Conservation (phyloP, 2,888 invertebrate genomes). For the Tetheella fluctuosa region DNA sequence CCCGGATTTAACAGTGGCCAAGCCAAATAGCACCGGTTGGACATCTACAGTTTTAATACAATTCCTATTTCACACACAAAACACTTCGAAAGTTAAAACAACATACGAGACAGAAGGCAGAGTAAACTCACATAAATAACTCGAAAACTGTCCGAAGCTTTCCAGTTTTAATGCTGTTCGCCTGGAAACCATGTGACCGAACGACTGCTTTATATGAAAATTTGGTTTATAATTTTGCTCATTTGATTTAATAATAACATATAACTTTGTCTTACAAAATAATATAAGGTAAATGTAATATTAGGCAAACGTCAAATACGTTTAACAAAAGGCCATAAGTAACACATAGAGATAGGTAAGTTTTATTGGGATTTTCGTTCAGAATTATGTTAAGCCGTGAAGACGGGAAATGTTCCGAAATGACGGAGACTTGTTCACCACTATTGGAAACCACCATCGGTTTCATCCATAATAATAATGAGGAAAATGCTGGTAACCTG, state of each 20-base stretch:
- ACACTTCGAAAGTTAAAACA: slow-evolving; percentile 8
- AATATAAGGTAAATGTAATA: too few relatives aligned
- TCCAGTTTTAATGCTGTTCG: slow-evolving; percentile 1
- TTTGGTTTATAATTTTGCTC: neutral
- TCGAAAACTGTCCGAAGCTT: neutral
- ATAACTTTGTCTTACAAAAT: too few relatives aligned
- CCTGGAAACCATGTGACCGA: slow-evolving; percentile 4
- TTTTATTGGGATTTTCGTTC: too few relatives aligned
- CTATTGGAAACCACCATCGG: too few relatives aligned
- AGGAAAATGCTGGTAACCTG: too few relatives aligned
- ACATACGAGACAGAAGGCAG: neutral
- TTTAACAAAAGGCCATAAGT: too few relatives aligned
- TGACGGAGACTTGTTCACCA: too few relatives aligned
- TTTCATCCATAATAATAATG: too few relatives aligned
- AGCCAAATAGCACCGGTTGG: slow-evolving; percentile 7
- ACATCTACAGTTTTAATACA: slow-evolving; percentile 14
- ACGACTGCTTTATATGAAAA: neutral
- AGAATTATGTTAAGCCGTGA: too few relatives aligned
- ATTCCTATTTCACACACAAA: slow-evolving; percentile 1
- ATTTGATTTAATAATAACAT: neutral
- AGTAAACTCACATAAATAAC: slow-evolving; percentile 7
- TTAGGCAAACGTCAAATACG: too few relatives aligned
- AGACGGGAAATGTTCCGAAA: too few relatives aligned
- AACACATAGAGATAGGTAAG: too few relatives aligned
- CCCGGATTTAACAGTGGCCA: neutral